Evolutionary conservation across 2,113 vertebrate genomes (phyloP).

Genomic region (Atractosteus spatula): DNA sequence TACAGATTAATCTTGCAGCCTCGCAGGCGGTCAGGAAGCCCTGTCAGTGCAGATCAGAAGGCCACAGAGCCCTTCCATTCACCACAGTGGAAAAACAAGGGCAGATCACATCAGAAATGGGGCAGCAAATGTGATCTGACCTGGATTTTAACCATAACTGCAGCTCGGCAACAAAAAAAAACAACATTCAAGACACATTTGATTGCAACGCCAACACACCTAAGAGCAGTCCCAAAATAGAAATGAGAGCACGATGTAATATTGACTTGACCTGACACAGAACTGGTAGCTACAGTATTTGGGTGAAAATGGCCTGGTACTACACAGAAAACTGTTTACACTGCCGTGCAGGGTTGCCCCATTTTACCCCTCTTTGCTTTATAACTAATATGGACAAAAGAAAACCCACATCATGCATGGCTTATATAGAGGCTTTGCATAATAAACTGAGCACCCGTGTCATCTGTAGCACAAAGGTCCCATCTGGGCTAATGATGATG

Average conservation of each 20-base stretch:
- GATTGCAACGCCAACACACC: slow-evolving; percentile 31
- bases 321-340: neutral
- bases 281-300: neutral
- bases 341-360: neutral
- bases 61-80: slow-evolving; percentile 38
- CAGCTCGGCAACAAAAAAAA: slow-evolving; percentile 25
- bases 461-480: too few relatives aligned
- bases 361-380: too few relatives aligned
- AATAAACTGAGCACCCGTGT: too few relatives aligned
- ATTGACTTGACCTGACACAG: slow-evolving; percentile 21
- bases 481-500: too few relatives aligned
- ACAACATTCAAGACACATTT: slow-evolving; percentile 8
- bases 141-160: slow-evolving; percentile 48
- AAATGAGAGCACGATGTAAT: slow-evolving; percentile 35
- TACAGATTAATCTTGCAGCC: slow-evolving; percentile 27
- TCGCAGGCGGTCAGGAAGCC: slow-evolving; percentile 36
- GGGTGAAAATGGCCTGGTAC: neutral
- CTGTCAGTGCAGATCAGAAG: slow-evolving; percentile 32
- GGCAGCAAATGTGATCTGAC: slow-evolving; percentile 47
- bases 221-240: slow-evolving; percentile 17
- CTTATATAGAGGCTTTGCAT: too few relatives aligned
- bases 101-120: slow-evolving; percentile 43
- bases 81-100: slow-evolving; percentile 18
- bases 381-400: too few relatives aligned
- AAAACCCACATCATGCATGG: too few relatives aligned